Conservation (phyloP, 2,113 vertebrate genomes). For the Origma solitaria region DNA sequence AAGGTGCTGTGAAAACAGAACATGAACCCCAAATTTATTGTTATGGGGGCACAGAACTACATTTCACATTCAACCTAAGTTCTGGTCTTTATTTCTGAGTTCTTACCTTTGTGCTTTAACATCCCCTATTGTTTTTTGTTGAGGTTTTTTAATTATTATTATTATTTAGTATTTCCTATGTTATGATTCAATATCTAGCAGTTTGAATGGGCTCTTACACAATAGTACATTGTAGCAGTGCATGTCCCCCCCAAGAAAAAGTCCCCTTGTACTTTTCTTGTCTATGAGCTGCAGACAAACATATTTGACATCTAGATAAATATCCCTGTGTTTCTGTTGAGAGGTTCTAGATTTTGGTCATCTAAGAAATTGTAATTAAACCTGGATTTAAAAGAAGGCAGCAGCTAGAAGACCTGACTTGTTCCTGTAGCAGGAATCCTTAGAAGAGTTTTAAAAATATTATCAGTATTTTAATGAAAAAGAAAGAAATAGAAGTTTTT, state of each 20-base stretch:
- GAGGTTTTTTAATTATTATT: accelerated
- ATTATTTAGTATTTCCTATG: not conserved
- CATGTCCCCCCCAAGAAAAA: not conserved
- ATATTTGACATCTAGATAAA: not conserved
- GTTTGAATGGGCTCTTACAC: not conserved
- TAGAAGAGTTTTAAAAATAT: not conserved
- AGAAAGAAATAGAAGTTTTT: not conserved
- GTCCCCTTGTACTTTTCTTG: not conserved
- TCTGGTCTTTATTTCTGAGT: not conserved
- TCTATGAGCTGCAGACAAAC: not conserved
- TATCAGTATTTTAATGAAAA: not conserved
- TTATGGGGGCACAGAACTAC: not conserved
- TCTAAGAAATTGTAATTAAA: not conserved
- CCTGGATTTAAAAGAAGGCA: not conserved
- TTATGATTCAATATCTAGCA: not conserved
- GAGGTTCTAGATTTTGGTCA: not conserved
- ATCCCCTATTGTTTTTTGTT: not conserved
- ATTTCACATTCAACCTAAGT: not conserved
- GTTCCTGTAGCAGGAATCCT: not conserved
- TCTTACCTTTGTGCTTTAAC: not conserved
- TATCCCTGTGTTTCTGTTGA: not conserved
- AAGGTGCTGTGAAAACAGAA: not conserved
- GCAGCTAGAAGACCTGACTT: not conserved
- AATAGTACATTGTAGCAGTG: not conserved
- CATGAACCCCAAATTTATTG: not conserved